Percentiles rank a stretch among this genome's conserved stretches.
These are phyloP conservation scores for Pteronotus mesoamericanus DNA, from an alignment of 2,797 vertebrate species.

Conservation along the genomic window DNA sequence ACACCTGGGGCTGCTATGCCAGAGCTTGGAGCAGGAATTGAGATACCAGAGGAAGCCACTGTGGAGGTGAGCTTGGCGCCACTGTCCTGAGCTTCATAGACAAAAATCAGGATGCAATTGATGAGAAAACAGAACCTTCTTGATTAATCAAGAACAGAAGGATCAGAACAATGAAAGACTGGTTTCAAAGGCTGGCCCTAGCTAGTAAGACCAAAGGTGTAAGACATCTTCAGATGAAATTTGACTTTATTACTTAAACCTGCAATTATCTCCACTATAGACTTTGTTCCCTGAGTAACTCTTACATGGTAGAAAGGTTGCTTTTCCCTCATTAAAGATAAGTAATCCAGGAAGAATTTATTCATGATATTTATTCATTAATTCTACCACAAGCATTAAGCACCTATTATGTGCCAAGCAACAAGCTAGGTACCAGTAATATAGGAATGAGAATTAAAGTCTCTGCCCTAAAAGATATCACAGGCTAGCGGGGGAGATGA, in stretches of 20 bases:
- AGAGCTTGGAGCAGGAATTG: background rate
- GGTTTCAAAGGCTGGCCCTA: background rate
- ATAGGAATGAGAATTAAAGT: background rate
- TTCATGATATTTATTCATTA: background rate
- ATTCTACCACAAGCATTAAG: background rate
- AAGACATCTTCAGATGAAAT: background rate
- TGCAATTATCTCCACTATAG: background rate
- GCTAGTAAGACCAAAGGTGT: background rate
- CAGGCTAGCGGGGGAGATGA: background rate
- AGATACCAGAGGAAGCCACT: background rate
- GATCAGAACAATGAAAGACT: background rate
- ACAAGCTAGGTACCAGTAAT: background rate
- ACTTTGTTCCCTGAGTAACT: background rate
- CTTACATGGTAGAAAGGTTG: background rate
- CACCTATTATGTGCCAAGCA: background rate
- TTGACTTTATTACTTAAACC: background rate
- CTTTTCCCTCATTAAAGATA: background rate
- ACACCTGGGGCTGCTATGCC: background rate
- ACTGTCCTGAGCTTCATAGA: background rate
- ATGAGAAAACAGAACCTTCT: background rate
- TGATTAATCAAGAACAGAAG: background rate
- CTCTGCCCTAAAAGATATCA: background rate
- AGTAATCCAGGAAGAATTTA: background rate
- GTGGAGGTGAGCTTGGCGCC: background rate
- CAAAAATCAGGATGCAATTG: background rate